Evolutionary conservation across 1,140 invertebrate species (phyloP).

Genomic region (Hesperophylax magnus): DNA sequence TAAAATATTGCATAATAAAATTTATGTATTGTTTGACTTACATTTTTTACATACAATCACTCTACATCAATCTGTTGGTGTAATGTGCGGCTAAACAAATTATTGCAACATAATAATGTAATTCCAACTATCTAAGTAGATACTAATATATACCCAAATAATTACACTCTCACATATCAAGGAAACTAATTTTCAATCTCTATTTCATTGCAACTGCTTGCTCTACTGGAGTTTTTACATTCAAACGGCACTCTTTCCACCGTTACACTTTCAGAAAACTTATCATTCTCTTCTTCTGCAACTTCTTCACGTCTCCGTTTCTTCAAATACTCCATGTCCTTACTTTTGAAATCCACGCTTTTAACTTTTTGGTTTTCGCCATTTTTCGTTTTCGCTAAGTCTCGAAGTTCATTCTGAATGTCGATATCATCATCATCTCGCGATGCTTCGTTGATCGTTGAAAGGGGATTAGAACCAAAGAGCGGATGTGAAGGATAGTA

Average conservation of each 20-base stretch:
- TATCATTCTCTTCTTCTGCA: constrained; percentile 27
- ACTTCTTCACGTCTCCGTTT: constrained; percentile 46
- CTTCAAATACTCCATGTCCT: constrained; percentile 50
- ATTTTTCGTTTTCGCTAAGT: constrained; percentile 47
- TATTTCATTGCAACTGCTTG: constrained; percentile 69
- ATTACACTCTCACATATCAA: too few relatives aligned
- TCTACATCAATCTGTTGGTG: too few relatives aligned
- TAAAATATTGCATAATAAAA: too few relatives aligned
- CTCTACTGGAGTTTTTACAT: constrained; percentile 63
- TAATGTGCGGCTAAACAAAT: too few relatives aligned
- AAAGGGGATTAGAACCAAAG: constrained; percentile 63
- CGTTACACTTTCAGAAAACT: constrained; percentile 11
- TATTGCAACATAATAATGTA: too few relatives aligned
- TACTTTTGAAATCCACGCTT: constrained; percentile 40
- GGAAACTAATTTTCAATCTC: constrained; percentile 66
- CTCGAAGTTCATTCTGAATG: constrained; percentile 46
- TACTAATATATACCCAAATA: too few relatives aligned
- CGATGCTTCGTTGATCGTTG: constrained; percentile 49
- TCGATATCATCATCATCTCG: constrained; percentile 49
- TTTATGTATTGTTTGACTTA: too few relatives aligned
- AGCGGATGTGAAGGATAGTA: constrained; percentile 68
- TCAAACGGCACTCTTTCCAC: constrained; percentile 60
- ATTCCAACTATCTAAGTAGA: too few relatives aligned
- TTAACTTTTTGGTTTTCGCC: constrained; percentile 22
- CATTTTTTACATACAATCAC: too few relatives aligned